Evolutionary conservation across 2,113 vertebrate genomes (phyloP), one percentile per base, ranked within the genome.

Genomic region (Lethenteron reissneri): DNA sequence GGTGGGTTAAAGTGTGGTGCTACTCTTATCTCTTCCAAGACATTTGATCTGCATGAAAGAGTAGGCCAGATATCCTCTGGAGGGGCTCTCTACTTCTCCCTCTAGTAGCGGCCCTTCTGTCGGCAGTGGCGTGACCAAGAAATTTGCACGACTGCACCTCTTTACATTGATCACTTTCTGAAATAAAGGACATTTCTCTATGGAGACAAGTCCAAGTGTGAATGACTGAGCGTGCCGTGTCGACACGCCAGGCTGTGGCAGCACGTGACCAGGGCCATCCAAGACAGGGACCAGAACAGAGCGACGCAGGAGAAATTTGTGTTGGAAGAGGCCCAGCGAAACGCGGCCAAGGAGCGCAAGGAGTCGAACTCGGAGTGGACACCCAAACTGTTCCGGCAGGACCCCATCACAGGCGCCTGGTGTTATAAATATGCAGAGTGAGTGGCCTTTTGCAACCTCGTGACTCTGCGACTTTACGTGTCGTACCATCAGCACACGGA

Each of bases 401-500:
- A 99, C 79, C 72, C 82, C n/a, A 58, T 86, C 76, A 89, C 83
- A 1, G 90, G 89, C 78, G 90, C 94, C 78, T 99, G 94, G 94
- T 89, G 92, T 78, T 99, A 99, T 75, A 85, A 80, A 85, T 99
- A 87, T 57, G 85, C 94, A 1, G 92, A 99, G 92, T 97, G 79
- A 89, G 88, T 87, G 12, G 71, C 25, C 64, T 68, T 68, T n/a
- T 68, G 64, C 64, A 11, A 68, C 64, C 25, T 8, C 9, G 8
- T 17, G 10, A 68, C 64, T 68, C 25, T 11, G n/a, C 11, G 25
- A 11, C 11, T 19, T 71, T 58, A 11, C 57, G 8, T 17, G 14
- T 4, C 60, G 41, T 14, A 70, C 56, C 56, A 14, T 71, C 41
- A 13, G 2, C 9, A 14, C 57, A 70, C 58, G 59, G 56, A 59